phyloP scores from a whole-genome alignment of 1,140 invertebrate species.

The Penaeus japonicus region DNA sequence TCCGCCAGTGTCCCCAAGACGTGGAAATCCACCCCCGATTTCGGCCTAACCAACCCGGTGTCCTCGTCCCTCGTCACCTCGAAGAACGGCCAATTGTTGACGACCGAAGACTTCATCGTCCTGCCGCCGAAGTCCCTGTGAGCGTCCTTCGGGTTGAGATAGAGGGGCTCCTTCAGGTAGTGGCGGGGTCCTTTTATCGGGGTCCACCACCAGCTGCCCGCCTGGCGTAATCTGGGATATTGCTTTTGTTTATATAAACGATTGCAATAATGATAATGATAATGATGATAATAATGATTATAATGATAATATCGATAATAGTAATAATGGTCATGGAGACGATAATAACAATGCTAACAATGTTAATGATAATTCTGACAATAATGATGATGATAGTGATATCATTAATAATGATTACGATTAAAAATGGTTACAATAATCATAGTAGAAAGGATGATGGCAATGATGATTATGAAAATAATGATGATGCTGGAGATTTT shows the following conservation, averaged over 20 bases:
- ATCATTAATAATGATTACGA: no score
- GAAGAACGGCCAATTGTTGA: neutral
- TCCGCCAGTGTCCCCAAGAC: neutral
- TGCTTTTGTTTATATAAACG: neutral
- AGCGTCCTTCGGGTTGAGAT: neutral
- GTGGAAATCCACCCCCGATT: neutral
- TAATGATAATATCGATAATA: no score
- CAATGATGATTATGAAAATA: no score
- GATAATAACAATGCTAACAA: no score
- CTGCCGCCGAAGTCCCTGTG: conserved; percentile 2
- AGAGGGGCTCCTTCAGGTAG: neutral
- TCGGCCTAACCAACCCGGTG: neutral
- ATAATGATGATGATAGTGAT: no score
- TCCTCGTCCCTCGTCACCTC: neutral
- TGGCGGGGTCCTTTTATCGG: neutral
- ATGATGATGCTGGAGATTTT: no score
- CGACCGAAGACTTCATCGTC: neutral
- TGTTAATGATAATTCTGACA: no score
- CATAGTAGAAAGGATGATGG: no score
- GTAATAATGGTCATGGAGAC: no score
- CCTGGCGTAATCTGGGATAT: neutral
- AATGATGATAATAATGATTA: neutral
- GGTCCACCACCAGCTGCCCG: neutral
- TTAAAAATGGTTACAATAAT: no score
- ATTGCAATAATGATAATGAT: neutral